Conservation (phyloP, 2,113 vertebrate species). For the Pelobates fuscus region DNA sequence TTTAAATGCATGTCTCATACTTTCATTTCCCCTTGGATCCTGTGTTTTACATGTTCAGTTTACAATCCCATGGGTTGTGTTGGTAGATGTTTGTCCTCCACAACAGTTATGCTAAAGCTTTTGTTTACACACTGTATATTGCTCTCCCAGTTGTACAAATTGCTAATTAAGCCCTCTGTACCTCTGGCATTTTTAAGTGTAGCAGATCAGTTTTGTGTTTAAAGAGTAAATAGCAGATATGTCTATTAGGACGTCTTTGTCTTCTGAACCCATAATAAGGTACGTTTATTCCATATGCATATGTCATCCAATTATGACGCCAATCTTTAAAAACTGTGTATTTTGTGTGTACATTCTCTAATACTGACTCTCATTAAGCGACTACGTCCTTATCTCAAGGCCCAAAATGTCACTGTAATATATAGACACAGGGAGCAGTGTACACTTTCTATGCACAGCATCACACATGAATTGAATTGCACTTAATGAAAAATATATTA, state of each 20-base stretch:
- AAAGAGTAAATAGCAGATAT: conserved; percentile 14
- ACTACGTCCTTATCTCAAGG: background rate
- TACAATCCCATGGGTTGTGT: conserved; percentile 19
- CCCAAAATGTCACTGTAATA: background rate
- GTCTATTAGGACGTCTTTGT: conserved; percentile 24
- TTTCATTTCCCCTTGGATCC: background rate
- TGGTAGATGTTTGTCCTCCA: conserved; percentile 33
- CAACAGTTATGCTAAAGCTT: conserved; percentile 8
- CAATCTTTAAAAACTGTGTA: background rate
- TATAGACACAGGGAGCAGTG: background rate
- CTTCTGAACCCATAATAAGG: conserved; percentile 14
- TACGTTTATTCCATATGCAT: background rate
- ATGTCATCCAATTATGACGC: no score
- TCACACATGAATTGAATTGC: background rate
- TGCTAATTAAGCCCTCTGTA: conserved; percentile 43
- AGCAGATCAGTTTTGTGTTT: background rate
- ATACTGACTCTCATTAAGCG: background rate
- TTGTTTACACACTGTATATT: conserved; percentile 14
- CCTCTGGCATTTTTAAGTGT: background rate
- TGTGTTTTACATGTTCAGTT: conserved; percentile 12
- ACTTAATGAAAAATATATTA: conserved; percentile 7
- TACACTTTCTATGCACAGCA: background rate
- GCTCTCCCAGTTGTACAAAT: conserved; percentile 22
- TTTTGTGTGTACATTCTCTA: background rate
- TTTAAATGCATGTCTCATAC: background rate